A percentile compares a stretch with the other conserved stretches of the same genome.
Conservation (phyloP, 2,113 vertebrate genomes). For the Clarias batrachus region DNA sequence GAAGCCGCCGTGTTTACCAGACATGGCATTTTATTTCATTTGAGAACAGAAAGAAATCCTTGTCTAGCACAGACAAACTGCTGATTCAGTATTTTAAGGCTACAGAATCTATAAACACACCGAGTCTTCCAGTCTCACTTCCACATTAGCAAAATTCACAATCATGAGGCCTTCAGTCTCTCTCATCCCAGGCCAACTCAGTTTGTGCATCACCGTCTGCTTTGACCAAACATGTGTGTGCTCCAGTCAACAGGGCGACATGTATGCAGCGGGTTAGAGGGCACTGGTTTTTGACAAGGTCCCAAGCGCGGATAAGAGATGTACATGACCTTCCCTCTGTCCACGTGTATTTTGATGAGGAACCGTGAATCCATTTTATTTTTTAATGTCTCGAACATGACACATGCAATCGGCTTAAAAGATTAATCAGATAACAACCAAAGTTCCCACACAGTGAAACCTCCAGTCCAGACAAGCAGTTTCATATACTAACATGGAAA, state of each 20-base stretch:
- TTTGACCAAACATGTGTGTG: slow-evolving; percentile 8
- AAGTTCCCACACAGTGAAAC: too few relatives aligned
- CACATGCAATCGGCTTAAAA: neutral
- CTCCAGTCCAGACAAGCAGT: neutral
- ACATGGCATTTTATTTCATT: neutral
- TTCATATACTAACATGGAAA: neutral
- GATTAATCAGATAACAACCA: neutral
- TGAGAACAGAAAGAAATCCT: neutral
- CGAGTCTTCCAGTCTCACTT: neutral
- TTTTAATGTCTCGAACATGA: neutral
- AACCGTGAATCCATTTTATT: neutral
- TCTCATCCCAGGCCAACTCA: neutral
- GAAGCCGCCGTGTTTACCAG: neutral
- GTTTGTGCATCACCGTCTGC: slow-evolving; percentile 1
- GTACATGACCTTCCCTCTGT: slow-evolving; percentile 24
- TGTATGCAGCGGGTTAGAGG: slow-evolving; percentile 12
- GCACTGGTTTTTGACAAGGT: slow-evolving; percentile 33
- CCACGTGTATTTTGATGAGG: slow-evolving; percentile 28
- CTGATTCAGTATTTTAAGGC: neutral
- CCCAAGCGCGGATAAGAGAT: slow-evolving; percentile 34
- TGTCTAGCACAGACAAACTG: neutral
- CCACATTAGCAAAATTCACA: neutral
- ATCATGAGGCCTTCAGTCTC: neutral
- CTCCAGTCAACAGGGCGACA: neutral
- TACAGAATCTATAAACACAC: neutral